A percentile compares a stretch with the other conserved stretches of the same genome.
Conservation (phyloP, 1,140 invertebrate species). For the Drosophila guanche region DNA sequence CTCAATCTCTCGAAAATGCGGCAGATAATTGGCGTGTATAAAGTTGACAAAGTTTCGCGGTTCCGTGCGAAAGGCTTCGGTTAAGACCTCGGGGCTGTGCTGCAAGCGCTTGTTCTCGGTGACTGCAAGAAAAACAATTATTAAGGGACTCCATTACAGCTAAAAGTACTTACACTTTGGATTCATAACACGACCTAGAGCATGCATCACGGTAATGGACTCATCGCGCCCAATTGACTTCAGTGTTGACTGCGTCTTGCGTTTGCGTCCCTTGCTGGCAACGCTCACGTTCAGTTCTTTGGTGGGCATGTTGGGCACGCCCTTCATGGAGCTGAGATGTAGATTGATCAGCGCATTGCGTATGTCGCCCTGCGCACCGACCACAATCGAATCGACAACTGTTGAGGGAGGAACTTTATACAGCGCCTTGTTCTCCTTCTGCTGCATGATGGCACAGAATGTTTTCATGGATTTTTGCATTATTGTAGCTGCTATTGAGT, state of each 20-base stretch:
- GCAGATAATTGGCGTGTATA: slow-evolving; percentile 89
- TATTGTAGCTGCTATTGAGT: slow-evolving; percentile 86
- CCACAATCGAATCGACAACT: slow-evolving; percentile 87
- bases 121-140: slow-evolving; percentile 8
- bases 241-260: slow-evolving; percentile 77
- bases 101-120: slow-evolving; percentile 83
- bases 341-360: slow-evolving; percentile 89
- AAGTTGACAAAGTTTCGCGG: slow-evolving; percentile 87
- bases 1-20: slow-evolving; percentile 87
- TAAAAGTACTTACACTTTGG: slow-evolving; percentile 86
- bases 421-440: slow-evolving; percentile 71
- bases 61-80: slow-evolving; percentile 87
- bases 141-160: background rate
- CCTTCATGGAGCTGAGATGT: slow-evolving; percentile 88
- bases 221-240: slow-evolving; percentile 87
- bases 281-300: slow-evolving; percentile 38
- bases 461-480: slow-evolving; percentile 88
- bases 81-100: slow-evolving; percentile 87
- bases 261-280: slow-evolving; percentile 53
- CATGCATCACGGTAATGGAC: slow-evolving; percentile 88
- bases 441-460: slow-evolving; percentile 85
- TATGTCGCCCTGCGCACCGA: slow-evolving; percentile 88
- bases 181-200: slow-evolving; percentile 90
- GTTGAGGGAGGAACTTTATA: slow-evolving; percentile 85
- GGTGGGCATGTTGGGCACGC: slow-evolving; percentile 80